Evolutionary conservation across 2,113 vertebrate species (phyloP).

Genomic region (Labeo rohita): DNA sequence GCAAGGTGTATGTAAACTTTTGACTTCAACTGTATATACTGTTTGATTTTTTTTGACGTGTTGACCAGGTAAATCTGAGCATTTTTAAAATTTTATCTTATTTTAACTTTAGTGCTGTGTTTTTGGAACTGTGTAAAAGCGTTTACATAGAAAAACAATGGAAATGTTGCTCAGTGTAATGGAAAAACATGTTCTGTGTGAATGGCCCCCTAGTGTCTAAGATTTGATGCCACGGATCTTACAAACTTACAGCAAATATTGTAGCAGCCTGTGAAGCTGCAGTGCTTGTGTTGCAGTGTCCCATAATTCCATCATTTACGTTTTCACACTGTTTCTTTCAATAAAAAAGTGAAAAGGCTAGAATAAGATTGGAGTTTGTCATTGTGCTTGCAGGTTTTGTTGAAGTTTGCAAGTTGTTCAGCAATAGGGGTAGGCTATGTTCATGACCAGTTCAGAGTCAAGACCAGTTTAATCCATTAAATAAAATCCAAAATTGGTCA

Average conservation of each 20-base stretch:
- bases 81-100: neutral
- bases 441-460: neutral
- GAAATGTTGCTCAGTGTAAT: neutral
- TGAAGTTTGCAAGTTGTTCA: neutral
- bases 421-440: neutral
- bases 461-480: neutral
- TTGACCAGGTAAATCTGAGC: neutral
- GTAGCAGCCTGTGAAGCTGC: neutral
- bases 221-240: neutral
- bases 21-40: neutral
- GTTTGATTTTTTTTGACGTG: neutral
- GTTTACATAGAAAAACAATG: neutral
- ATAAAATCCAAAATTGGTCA: neutral
- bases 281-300: neutral
- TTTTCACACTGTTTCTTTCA: neutral
- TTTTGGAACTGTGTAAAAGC: too few relatives aligned
- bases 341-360: neutral
- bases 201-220: neutral
- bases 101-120: neutral
- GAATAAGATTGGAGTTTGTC: neutral
- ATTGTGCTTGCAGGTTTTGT: neutral
- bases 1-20: too few relatives aligned
- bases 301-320: neutral
- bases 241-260: neutral
- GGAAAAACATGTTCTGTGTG: neutral